Percentiles rank a stretch among this genome's conserved stretches.
These are phyloP conservation scores for Conus ventricosus DNA, from an alignment of 1,140 invertebrate species.

Conservation along the genomic window DNA sequence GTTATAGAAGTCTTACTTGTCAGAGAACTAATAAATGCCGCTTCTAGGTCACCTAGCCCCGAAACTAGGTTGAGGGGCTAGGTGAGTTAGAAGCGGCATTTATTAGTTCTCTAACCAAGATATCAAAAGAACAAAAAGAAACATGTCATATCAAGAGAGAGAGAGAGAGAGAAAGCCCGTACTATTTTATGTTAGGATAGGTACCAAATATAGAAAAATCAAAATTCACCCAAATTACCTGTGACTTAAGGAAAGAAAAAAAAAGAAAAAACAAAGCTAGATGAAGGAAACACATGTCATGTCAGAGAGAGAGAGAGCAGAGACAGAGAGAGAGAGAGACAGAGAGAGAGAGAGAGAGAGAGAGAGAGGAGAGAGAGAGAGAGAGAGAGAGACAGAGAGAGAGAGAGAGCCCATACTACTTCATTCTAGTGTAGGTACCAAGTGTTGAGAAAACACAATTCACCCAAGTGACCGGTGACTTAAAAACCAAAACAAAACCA, in stretches of 20 bases:
- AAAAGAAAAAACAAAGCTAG: no score
- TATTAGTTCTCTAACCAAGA: no score
- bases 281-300: no score
- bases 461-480: background rate
- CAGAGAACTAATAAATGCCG: no score
- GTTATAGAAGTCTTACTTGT: no score
- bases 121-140: slow-evolving; percentile 11
- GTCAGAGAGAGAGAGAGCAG: background rate
- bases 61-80: no score
- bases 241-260: no score
- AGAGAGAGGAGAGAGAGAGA: background rate
- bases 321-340: slow-evolving; percentile 1
- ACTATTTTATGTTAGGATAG: no score
- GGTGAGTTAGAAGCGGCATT: no score
- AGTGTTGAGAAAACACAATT: background rate
- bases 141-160: background rate
- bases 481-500: background rate
- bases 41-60: no score
- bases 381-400: background rate
- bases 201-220: no score
- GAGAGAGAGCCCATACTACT: background rate
- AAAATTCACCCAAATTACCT: no score
- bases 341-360: slow-evolving; percentile 13
- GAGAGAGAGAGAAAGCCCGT: background rate
- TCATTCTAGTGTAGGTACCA: background rate